A percentile compares a stretch with the other conserved stretches of the same genome.
These are phyloP conservation scores for Rhagologus leucostigma DNA, from an alignment of 2,113 vertebrate species.

Conservation along the genomic window DNA sequence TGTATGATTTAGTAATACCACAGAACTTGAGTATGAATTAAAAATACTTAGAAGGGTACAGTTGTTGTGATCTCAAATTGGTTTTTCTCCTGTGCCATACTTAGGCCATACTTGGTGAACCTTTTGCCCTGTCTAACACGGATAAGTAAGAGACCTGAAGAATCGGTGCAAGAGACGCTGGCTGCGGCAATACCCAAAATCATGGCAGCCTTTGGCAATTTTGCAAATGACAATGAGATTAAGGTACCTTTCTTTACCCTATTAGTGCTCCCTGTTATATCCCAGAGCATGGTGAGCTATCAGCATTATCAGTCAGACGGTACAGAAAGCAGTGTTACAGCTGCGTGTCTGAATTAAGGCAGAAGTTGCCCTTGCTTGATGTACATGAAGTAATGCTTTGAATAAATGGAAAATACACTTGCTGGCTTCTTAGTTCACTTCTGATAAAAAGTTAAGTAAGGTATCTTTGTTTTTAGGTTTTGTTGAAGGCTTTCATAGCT, in stretches of 20 bases:
- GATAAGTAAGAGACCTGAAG: conserved; percentile 90
- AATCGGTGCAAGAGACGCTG: conserved; percentile 91
- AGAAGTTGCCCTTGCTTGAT: background rate
- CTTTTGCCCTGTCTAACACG: conserved; percentile 90
- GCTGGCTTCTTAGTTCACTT: background rate
- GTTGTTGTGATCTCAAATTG: background rate
- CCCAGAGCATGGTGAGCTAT: background rate
- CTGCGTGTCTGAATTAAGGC: background rate
- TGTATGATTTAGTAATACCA: background rate
- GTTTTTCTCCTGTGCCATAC: background rate
- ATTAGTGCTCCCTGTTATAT: background rate
- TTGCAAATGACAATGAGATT: conserved; percentile 93
- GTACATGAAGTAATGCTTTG: background rate
- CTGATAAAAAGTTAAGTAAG: background rate
- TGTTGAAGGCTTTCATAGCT: conserved; percentile 90
- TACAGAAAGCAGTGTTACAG: background rate
- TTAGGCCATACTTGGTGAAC: conserved; percentile 93
- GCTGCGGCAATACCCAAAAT: conserved; percentile 92
- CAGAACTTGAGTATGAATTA: background rate
- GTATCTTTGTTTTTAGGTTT: conserved; percentile 70
- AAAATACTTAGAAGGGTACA: background rate
- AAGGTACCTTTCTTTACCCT: conserved; percentile 78
- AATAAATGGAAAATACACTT: background rate
- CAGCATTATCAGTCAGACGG: background rate
- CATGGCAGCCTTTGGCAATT: conserved; percentile 90